Base-by-base conservation (phyloP, 2,113 vertebrate species). In the Brachyhypopomus gauderio region DNA sequence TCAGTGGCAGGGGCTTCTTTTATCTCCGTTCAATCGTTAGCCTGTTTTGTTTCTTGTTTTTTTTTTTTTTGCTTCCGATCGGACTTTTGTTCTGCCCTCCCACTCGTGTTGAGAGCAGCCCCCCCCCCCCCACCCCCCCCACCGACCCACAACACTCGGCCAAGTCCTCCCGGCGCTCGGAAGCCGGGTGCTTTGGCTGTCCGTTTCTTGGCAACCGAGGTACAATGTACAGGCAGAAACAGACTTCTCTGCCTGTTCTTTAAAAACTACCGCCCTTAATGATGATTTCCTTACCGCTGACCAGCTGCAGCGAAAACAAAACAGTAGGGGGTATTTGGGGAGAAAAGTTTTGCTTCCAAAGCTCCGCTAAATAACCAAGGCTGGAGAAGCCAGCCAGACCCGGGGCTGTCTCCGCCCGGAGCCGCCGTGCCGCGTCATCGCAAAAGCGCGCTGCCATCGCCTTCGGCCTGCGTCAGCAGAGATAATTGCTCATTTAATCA, bases 161-260 rank as follows among this genome's bases (percentile, higher is more conserved):
- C 23, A 45, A 75, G 78, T 86, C 82, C 86, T 86, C 82, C 75
- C 72, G 8, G 60, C 73, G 79, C 56, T 85, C 14, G 2, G 67
- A 58, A 52, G 75, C 75, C 62, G 67, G 86, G 85, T 83, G 79
- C 84, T 83, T 85, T 88, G 86, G 85, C 62, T 55, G 59, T n/a
- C 79, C 84, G 91, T 91, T 92, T 41, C 91, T 87, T 90, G 89
- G 91, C 90, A 92, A 92, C 91, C 77, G 8, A 60, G 60, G 56
- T 83, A 83, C 30, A 58, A 76, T 66, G 72, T 78, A 71, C 14
- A 84, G 85, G 79, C 72, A 77, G 87, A 87, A 86, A 85, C 69
- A 74, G 84, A 87, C 45, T 52, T 52, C 45, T 52, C 12, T 6
- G 41, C 41, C 41, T 45, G 6, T 8, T 45, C 5, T 52, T 3